phyloP scores from a whole-genome alignment of 2,888 invertebrate species.

The Neuroscelio doddi region DNA sequence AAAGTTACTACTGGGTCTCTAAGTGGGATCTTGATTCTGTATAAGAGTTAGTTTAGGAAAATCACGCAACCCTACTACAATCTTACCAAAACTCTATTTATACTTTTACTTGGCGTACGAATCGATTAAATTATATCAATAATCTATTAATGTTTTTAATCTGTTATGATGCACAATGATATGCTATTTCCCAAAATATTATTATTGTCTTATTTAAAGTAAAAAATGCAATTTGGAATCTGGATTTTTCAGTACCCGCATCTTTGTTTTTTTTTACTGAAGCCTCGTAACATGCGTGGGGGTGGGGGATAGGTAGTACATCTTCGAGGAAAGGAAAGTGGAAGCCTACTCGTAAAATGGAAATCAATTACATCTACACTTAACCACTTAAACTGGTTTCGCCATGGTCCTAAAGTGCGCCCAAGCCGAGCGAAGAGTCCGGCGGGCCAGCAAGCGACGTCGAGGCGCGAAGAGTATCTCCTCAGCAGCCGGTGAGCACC shows the following conservation, averaged over 20 bases:
- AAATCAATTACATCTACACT: conserved; percentile 72
- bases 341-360: conserved; percentile 70
- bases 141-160: too few species aligned
- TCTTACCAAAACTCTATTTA: too few species aligned
- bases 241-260: conserved; percentile 8
- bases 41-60: too few species aligned
- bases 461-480: conserved; percentile 37
- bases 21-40: too few species aligned
- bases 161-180: too few species aligned
- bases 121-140: too few species aligned
- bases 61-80: too few species aligned
- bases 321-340: conserved; percentile 52
- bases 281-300: too few species aligned
- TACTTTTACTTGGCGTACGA: too few species aligned
- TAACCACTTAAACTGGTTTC: conserved; percentile 73
- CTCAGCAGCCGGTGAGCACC: conserved; percentile 66
- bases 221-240: conserved; percentile 1
- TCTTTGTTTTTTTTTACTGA: too few species aligned
- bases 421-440: conserved; percentile 13
- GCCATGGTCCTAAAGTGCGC: conserved; percentile 63
- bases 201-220: conserved; percentile 13
- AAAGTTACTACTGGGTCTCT: too few species aligned
- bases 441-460: conserved; percentile 19
- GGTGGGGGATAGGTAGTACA: conserved; percentile 27
- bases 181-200: conserved; percentile 16